Conservation (phyloP, 2,888 invertebrate genomes). For the Lochmaea crataegi region DNA sequence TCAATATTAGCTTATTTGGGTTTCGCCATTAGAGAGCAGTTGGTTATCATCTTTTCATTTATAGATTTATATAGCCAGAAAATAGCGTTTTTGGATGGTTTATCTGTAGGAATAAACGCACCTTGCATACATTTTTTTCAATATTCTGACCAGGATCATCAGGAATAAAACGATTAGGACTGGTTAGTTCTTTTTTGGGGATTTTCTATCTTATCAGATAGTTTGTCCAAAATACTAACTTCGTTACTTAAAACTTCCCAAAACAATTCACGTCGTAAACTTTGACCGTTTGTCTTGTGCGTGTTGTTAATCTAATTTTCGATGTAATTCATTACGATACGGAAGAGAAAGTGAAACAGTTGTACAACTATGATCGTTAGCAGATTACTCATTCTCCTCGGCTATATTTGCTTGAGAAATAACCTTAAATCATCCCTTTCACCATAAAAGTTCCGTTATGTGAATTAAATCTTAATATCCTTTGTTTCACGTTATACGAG, state of each 20-base stretch:
- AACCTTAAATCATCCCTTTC: constrained; percentile 31
- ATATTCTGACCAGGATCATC: too few relatives aligned
- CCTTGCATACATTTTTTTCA: too few relatives aligned
- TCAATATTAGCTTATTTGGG: too few relatives aligned
- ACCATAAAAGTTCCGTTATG: constrained; percentile 4
- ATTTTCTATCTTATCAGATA: not conserved
- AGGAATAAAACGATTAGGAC: too few relatives aligned
- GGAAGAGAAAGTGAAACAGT: constrained; percentile 45
- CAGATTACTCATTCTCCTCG: constrained; percentile 19
- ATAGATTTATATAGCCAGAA: too few relatives aligned
- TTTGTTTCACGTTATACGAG: not conserved
- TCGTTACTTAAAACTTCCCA: too few relatives aligned
- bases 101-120: too few relatives aligned
- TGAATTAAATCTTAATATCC: not conserved
- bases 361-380: constrained; percentile 28
- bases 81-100: too few relatives aligned
- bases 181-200: too few relatives aligned
- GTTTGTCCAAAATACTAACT: not conserved
- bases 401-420: constrained; percentile 27
- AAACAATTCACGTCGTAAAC: not conserved
- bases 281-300: not conserved
- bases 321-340: constrained; percentile 29
- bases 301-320: constrained; percentile 29
- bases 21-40: too few relatives aligned
- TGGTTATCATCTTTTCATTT: too few relatives aligned